Evolutionary conservation across 2,888 invertebrate genomes (phyloP).

Genomic region (Lepas anatifera): DNA sequence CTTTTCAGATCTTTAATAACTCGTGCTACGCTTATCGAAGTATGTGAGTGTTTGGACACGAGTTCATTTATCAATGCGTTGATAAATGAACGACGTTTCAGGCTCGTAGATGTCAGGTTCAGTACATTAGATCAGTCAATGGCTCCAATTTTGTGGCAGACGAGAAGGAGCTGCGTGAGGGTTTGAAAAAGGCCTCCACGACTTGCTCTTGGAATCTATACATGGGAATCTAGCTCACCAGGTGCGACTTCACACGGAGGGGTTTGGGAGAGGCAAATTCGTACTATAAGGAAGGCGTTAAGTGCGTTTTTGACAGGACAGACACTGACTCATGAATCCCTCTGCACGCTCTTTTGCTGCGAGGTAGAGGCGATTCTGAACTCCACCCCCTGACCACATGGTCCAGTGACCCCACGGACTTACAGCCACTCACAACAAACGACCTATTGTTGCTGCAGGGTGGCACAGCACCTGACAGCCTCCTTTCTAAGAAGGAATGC

Average conservation of each 20-base stretch:
- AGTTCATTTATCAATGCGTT: neutral
- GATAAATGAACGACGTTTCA: neutral
- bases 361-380: conserved; percentile 16
- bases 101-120: neutral
- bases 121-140: neutral
- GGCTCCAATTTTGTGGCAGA: neutral
- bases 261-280: no score
- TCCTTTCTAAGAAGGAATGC: neutral
- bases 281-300: conserved; percentile 15
- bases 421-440: conserved; percentile 14
- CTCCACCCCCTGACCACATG: conserved; percentile 8
- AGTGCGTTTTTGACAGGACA: conserved; percentile 14
- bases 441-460: conserved; percentile 1
- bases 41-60: no score
- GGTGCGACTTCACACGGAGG: conserved; percentile 17
- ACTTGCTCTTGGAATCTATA: neutral
- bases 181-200: neutral
- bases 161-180: neutral
- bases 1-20: neutral
- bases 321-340: conserved; percentile 2
- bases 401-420: conserved; percentile 12
- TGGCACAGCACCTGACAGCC: neutral
- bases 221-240: conserved; percentile 7
- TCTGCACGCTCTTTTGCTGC: conserved; percentile 12
- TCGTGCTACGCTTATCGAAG: neutral